Base-by-base conservation (phyloP, 2,797 vertebrate genomes). In the Anabacerthia variegaticeps region DNA sequence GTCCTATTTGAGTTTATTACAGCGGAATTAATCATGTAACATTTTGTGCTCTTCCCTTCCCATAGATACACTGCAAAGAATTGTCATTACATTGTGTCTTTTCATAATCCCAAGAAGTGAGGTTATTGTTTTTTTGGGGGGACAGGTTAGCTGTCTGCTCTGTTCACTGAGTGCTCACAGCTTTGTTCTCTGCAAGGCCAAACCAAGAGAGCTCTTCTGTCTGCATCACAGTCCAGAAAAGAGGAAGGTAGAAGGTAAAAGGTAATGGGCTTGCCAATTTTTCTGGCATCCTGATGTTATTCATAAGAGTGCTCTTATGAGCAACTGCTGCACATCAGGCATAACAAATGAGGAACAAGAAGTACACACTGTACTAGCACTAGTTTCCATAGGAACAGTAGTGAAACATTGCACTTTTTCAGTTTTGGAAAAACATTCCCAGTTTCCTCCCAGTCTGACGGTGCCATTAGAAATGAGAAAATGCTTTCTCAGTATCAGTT, bases 331-430 rank as follows among this genome's bases (percentile, higher is more conserved):
- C 52, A 61, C 54, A 52, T 68, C 26, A 84, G 49, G 28, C 32
- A 14, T 36, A 65, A 89, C 44, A 71, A 85, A 62, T 20, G 24
- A 91, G 15, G 32, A 81, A 71, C 11, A 81, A 75, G 58, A 37
- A 89, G 65, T 55, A 81, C 71, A 52, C 9, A 10, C 75, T 68
- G 78, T 87, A 65, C 66, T 30, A 51, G 22, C 34, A 39, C 23
- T 73, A 18, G 44, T 92, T 92, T 72, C 88, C 90, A 85, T 58
- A 79, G 92, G 54, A 93, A 94, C 85, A 26, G 27, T 9, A 85
- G 46, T 21, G 46, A 94, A 95, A 89, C 37, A 75, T 26, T 4
- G 3, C 46, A n/a, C 28, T 89, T 78, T 71, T 91, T 41, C 67
- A 72, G 49, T 72, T 61, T 68, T 78, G 75, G 72, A 75, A 68